Conservation (phyloP, 2,888 invertebrate species). For the Limnephilus marmoratus region DNA sequence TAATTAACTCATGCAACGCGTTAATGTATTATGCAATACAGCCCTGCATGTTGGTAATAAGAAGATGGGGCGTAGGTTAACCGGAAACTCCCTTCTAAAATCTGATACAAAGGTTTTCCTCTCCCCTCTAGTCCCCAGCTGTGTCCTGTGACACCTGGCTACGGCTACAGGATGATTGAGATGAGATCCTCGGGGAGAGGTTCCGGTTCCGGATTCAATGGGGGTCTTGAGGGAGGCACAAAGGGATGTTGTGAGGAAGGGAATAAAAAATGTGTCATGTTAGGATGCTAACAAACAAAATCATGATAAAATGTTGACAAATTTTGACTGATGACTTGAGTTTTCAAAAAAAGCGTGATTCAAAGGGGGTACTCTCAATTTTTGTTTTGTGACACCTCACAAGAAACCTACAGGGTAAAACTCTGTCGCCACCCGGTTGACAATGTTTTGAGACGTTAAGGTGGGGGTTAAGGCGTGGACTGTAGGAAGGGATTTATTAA, state of each 20-base stretch:
- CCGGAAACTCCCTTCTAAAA: conserved; percentile 1
- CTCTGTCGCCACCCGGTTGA: no score
- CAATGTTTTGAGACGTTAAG: no score
- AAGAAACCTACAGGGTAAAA: no score
- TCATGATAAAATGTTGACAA: neutral
- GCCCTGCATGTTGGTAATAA: neutral
- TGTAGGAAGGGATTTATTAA: no score
- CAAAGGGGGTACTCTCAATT: no score
- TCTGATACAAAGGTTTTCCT: neutral
- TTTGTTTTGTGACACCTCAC: no score
- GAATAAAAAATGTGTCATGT: neutral
- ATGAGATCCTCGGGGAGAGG: neutral
- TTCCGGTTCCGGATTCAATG: neutral
- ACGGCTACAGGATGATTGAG: neutral
- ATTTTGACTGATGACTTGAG: no score
- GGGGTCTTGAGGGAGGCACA: neutral
- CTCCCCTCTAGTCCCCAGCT: neutral
- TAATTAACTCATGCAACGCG: no score
- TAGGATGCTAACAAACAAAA: neutral
- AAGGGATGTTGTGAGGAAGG: neutral
- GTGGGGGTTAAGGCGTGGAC: no score
- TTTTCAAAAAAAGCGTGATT: no score
- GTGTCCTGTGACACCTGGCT: neutral
- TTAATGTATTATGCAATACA: neutral
- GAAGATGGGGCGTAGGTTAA: neutral